Conservation (phyloP, 1,140 invertebrate genomes). For the Bombus soroeensis region DNA sequence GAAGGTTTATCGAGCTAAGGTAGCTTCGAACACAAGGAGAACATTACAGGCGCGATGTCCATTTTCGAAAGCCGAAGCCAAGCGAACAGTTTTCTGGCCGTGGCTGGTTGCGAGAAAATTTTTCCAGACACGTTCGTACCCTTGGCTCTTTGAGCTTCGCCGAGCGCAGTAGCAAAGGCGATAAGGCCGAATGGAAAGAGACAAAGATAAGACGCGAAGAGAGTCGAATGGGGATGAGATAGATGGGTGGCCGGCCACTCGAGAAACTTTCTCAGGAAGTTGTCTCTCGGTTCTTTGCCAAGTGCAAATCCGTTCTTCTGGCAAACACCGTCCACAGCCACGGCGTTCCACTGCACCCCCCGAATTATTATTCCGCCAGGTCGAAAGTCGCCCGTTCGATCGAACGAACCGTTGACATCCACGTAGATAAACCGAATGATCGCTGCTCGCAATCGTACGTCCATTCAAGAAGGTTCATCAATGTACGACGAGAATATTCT, state of each 20-base stretch:
- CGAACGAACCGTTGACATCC: neutral
- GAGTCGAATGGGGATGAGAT: constrained; percentile 36
- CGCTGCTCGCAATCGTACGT: neutral
- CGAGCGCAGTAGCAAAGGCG: constrained; percentile 9
- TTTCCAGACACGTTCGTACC: constrained; percentile 65
- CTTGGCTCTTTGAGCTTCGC: constrained; percentile 60
- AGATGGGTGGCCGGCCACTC: constrained; percentile 50
- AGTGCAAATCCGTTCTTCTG: constrained; percentile 66
- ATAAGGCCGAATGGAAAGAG: constrained; percentile 23
- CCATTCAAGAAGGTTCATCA: neutral
- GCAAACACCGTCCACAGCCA: constrained; percentile 8
- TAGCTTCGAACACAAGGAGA: neutral
- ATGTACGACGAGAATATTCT: neutral
- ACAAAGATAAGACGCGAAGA: constrained; percentile 23
- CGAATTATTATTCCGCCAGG: constrained; percentile 64
- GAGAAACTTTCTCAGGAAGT: constrained; percentile 63
- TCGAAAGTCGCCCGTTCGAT: constrained; percentile 28
- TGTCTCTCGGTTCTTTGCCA: constrained; percentile 57
- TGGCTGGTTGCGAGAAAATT: constrained; percentile 37
- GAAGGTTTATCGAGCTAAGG: neutral
- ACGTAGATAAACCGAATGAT: constrained; percentile 17
- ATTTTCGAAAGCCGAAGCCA: constrained; percentile 18
- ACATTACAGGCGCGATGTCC: constrained; percentile 24
- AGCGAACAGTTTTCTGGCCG: neutral
- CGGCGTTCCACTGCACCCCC: constrained; percentile 30